A percentile compares a stretch with the other conserved stretches of the same genome.
These are phyloP conservation scores for Otolemur garnettii DNA, from an alignment of 2,113 vertebrate species.

Conservation along the genomic window DNA sequence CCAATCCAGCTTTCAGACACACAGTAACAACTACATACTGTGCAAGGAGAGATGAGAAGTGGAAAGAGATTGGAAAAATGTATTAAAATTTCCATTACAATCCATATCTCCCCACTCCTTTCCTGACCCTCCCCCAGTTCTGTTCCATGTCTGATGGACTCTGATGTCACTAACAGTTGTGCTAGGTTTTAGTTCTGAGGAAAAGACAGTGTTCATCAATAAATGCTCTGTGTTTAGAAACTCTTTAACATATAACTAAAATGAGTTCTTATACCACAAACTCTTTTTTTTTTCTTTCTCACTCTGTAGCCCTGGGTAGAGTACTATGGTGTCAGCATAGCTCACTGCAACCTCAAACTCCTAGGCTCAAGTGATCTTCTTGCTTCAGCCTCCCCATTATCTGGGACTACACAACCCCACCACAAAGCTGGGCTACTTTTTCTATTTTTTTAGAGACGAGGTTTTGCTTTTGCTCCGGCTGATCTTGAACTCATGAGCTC, in stretches of 20 bases:
- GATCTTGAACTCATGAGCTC: too few relatives aligned
- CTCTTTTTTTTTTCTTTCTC: background rate
- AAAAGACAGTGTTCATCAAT: background rate
- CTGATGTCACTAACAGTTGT: background rate
- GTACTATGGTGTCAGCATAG: too few relatives aligned
- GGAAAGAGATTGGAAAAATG: background rate
- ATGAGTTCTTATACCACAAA: background rate
- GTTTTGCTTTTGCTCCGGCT: too few relatives aligned
- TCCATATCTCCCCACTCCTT: background rate
- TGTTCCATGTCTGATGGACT: background rate
- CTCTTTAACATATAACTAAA: background rate
- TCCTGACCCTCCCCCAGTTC: background rate
- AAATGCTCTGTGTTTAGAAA: background rate
- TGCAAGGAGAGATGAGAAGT: slow-evolving; percentile 35
- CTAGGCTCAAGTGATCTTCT: too few relatives aligned
- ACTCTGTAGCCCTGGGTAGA: too few relatives aligned
- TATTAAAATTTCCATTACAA: background rate
- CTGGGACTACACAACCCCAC: too few relatives aligned
- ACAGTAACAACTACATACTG: slow-evolving; percentile 94
- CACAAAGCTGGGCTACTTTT: too few relatives aligned
- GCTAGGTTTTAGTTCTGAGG: background rate
- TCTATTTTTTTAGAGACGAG: too few relatives aligned
- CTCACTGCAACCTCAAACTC: too few relatives aligned
- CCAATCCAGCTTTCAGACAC: slow-evolving; percentile 97
- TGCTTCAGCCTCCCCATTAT: too few relatives aligned